Percentiles rank a stretch among this genome's conserved stretches.
Evolutionary conservation across 1,140 invertebrate genomes (phyloP).

Genomic region (Drosophila melanogaster): Release_6_plus_ISO1_MT NC_004354.4:13766501-13767000

Average conservation of each 20-base stretch:
- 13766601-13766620: neutral
- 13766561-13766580: conserved; percentile 28
- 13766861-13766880: too few relatives aligned
- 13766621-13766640: neutral
- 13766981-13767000: conserved; percentile 42
- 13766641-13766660: neutral
- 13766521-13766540: conserved; percentile 24
- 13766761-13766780: conserved; percentile 59
- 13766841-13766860: too few relatives aligned
- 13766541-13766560: conserved; percentile 43
- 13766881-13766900: too few relatives aligned
- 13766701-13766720: conserved; percentile 56
- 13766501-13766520: neutral
- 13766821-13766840: too few relatives aligned
- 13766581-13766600: neutral
- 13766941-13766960: conserved; percentile 34
- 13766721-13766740: conserved; percentile 71
- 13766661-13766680: conserved; percentile 41
- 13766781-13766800: too few relatives aligned
- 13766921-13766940: conserved; percentile 11
- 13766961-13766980: conserved; percentile 39
- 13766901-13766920: neutral
- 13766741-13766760: conserved; percentile 56
- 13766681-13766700: conserved; percentile 82
- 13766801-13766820: too few relatives aligned